These are phyloP conservation scores for Eira barbara DNA, from an alignment of 2,113 vertebrate species.

Conservation along the genomic window DNA sequence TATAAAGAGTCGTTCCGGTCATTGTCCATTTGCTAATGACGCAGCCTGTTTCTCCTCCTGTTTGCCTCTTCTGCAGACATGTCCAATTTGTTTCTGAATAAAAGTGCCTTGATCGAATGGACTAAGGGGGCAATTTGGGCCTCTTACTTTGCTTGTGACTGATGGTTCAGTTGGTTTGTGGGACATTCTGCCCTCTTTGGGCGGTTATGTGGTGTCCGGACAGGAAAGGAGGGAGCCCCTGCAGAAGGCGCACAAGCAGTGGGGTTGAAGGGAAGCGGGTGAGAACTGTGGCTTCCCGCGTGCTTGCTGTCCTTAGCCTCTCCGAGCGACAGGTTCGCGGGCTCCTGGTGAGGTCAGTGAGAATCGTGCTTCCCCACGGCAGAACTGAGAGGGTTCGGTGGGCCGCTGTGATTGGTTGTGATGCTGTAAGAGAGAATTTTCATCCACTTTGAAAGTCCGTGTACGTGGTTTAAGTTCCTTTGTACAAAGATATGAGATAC, in stretches of 20 bases:
- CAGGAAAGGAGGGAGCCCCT: not conserved
- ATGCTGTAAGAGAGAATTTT: not conserved
- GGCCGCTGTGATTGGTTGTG: not conserved
- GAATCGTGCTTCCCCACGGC: fast-evolving
- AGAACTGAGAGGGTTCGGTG: too few relatives aligned
- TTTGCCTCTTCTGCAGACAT: not conserved
- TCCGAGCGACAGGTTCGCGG: not conserved
- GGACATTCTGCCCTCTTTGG: not conserved
- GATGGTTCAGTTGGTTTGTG: not conserved
- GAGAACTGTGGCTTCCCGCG: not conserved
- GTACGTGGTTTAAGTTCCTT: not conserved
- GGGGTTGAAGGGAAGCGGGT: too few relatives aligned
- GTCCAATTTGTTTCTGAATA: not conserved
- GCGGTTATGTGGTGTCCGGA: not conserved
- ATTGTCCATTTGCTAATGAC: not conserved
- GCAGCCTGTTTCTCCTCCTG: not conserved
- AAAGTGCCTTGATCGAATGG: not conserved
- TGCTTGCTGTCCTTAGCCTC: not conserved
- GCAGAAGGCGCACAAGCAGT: not conserved
- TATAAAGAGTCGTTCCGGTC: fast-evolving
- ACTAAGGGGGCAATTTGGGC: not conserved
- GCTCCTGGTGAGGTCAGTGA: not conserved
- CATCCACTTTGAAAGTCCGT: not conserved
- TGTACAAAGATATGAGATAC: not conserved
- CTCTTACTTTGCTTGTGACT: not conserved